phyloP scores from a whole-genome alignment of 53 echinoderm and acorn worm genomes.

The Glandiceps talaboti region DNA sequence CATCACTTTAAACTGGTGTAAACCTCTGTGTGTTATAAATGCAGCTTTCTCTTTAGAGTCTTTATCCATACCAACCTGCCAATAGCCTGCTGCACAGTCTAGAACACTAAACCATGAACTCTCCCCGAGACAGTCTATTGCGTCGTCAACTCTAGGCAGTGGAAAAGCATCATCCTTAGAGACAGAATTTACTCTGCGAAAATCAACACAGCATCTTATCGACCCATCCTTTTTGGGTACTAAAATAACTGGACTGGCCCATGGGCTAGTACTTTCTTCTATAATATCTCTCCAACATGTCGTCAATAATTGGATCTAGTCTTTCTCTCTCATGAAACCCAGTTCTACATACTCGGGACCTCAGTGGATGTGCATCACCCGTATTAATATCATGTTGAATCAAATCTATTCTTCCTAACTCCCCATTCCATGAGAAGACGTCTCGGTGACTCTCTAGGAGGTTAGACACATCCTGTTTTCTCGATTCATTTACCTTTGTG shows the following conservation, averaged over 20 bases:
- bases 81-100: conserved; percentile 11
- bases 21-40: conserved; percentile 18
- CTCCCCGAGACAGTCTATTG: conserved; percentile 8
- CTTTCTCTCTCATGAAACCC: conserved; percentile 1
- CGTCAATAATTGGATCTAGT: conserved; percentile 4
- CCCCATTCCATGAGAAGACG: background rate
- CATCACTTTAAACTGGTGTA: conserved; percentile 23
- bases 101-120: background rate
- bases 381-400: conserved; percentile 10
- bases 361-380: conserved; percentile 4
- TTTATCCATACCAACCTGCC: conserved; percentile 4
- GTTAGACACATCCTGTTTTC: background rate
- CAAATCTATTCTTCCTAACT: conserved; percentile 4
- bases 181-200: conserved; percentile 23
- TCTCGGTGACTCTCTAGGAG: background rate
- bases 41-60: conserved; percentile 22
- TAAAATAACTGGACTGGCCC: conserved; percentile 23
- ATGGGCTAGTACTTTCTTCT: conserved; percentile 10
- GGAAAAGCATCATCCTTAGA: conserved; percentile 35
- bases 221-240: conserved; percentile 20
- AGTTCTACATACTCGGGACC: conserved; percentile 7
- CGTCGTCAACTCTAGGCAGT: conserved; percentile 14
- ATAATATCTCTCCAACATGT: conserved; percentile 8
- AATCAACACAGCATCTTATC: conserved; percentile 31
- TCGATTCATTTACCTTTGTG: background rate